Conservation (phyloP, 2,888 invertebrate genomes). For the Saturnia japonica region DNA sequence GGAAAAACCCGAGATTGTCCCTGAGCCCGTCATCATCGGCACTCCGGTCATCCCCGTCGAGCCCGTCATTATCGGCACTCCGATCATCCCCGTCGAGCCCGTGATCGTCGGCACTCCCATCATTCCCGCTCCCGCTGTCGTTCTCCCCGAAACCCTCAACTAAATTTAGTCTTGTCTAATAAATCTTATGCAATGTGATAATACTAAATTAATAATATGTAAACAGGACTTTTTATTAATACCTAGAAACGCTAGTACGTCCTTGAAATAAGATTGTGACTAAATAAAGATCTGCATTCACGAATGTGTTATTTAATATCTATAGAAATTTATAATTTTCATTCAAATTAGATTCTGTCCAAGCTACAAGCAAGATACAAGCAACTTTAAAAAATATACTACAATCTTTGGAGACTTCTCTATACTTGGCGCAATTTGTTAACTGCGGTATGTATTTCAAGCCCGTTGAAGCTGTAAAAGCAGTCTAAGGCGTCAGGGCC, state of each 20-base stretch:
- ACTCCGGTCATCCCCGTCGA: background rate
- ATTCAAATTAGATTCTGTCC: background rate
- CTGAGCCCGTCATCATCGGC: constrained; percentile 14
- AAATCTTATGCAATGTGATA: background rate
- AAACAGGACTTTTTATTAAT: background rate
- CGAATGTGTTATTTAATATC: background rate
- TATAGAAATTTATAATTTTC: background rate
- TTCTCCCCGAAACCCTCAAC: constrained; percentile 50
- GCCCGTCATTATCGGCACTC: constrained; percentile 19
- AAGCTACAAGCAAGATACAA: background rate
- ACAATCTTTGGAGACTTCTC: no score
- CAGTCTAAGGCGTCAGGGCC: no score
- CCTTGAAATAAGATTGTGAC: constrained; percentile 6
- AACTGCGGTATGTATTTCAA: no score
- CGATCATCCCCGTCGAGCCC: constrained; percentile 27
- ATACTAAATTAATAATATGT: background rate
- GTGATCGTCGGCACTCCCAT: constrained; percentile 41
- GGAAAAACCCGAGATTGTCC: constrained; percentile 24
- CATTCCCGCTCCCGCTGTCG: constrained; percentile 44
- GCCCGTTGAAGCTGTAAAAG: no score
- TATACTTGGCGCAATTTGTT: no score
- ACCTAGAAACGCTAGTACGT: constrained; percentile 9
- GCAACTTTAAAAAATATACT: no score
- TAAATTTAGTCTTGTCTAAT: constrained; percentile 26
- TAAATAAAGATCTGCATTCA: constrained; percentile 14